Conservation (phyloP, 2,113 vertebrate genomes). For the Cyprinus carpio region DNA sequence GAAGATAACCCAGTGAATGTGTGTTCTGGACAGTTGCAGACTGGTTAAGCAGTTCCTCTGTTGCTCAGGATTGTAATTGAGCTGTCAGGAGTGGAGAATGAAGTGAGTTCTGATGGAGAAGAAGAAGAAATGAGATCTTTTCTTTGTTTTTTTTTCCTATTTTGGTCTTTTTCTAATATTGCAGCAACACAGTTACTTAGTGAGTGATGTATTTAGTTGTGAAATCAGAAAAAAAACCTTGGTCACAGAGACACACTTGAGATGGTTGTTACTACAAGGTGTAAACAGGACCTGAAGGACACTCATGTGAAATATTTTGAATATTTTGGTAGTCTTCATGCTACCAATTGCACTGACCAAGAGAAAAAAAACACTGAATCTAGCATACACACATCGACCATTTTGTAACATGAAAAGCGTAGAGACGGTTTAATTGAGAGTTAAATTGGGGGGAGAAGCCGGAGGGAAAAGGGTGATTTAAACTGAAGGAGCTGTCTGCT, state of each 20-base stretch:
- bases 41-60: conserved; percentile 47
- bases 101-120: neutral
- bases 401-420: conserved; percentile 34
- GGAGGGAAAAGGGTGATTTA: conserved; percentile 17
- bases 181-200: neutral
- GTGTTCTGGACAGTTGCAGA: conserved; percentile 32
- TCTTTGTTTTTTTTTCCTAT: neutral
- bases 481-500: conserved; percentile 33
- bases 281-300: neutral
- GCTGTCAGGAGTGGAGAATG: conserved; percentile 7
- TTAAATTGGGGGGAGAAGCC: conserved; percentile 29
- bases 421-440: conserved; percentile 37
- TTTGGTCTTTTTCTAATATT: neutral
- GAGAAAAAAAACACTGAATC: neutral
- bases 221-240: neutral
- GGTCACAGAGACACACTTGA: neutral
- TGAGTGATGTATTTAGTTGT: neutral
- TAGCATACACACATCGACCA: conserved; percentile 39
- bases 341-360: neutral
- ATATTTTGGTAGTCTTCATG: neutral
- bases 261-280: neutral
- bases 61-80: conserved; percentile 49
- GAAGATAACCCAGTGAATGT: conserved; percentile 56
- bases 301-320: neutral
- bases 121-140: neutral